phyloP scores from a whole-genome alignment of 2,113 vertebrate genomes.

The Hucho hucho region DNA sequence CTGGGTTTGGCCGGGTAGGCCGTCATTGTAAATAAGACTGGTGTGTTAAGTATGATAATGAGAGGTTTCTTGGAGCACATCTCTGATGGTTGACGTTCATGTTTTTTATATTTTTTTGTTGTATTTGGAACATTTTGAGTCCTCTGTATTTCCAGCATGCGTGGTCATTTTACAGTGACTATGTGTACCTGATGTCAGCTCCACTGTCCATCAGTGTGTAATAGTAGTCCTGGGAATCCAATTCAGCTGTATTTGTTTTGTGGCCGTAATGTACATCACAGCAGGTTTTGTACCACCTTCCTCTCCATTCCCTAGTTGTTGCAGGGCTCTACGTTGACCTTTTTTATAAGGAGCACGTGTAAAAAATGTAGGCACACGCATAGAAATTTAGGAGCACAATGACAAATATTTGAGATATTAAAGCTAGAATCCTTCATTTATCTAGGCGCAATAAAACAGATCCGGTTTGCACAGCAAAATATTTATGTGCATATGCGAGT shows the following conservation, averaged over 20 bases:
- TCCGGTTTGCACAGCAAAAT: too few relatives aligned
- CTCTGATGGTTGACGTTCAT: background rate
- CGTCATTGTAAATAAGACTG: background rate
- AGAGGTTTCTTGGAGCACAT: background rate
- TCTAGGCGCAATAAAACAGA: too few relatives aligned
- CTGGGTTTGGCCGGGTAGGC: too few relatives aligned
- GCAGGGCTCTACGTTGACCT: too few relatives aligned
- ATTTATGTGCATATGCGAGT: too few relatives aligned
- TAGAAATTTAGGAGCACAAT: too few relatives aligned
- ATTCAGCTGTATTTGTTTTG: conserved; percentile 25
- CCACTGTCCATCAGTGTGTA: conserved; percentile 26
- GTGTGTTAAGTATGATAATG: background rate
- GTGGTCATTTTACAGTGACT: conserved; percentile 15
- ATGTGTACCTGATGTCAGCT: conserved; percentile 23
- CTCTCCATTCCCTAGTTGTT: conserved; percentile 15
- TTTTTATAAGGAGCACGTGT: too few relatives aligned
- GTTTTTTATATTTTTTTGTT: too few relatives aligned
- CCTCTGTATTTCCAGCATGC: background rate
- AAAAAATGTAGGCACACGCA: too few relatives aligned
- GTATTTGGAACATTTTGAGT: background rate
- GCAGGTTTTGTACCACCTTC: conserved; percentile 29
- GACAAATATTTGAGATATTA: too few relatives aligned
- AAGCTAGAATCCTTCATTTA: too few relatives aligned
- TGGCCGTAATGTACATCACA: conserved; percentile 14
- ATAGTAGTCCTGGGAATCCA: conserved; percentile 23